These are phyloP conservation scores for Sicus ferrugineus DNA, from an alignment of 2,888 invertebrate species.

Conservation along the genomic window DNA sequence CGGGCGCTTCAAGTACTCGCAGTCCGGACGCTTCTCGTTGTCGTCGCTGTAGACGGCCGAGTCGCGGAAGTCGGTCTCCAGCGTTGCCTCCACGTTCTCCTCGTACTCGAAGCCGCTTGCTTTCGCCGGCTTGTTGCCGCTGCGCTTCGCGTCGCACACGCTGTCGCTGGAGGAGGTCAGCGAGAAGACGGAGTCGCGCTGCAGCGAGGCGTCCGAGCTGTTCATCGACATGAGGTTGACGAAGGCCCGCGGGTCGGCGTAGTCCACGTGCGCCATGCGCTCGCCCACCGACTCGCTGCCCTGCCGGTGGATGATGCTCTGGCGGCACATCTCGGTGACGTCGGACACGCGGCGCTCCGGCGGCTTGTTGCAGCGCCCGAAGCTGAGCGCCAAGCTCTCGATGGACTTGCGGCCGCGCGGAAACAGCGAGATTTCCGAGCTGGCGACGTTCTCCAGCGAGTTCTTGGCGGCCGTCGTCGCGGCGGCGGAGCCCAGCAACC, in stretches of 20 bases:
- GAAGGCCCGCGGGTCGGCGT: slow-evolving; percentile 81
- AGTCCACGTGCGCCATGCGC: slow-evolving; percentile 86
- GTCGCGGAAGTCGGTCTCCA: slow-evolving; percentile 77
- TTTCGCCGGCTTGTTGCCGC: slow-evolving; percentile 39
- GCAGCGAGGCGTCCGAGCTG: slow-evolving; percentile 53
- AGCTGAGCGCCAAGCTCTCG: slow-evolving; percentile 52
- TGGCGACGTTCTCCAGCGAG: slow-evolving; percentile 49
- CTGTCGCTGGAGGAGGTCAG: slow-evolving; percentile 64
- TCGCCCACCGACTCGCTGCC: slow-evolving; percentile 86
- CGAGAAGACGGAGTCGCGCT: slow-evolving; percentile 63
- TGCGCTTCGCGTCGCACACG: slow-evolving; percentile 54
- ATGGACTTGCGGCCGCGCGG: slow-evolving; percentile 55
- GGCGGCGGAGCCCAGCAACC: slow-evolving; percentile 50
- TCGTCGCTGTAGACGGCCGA: slow-evolving; percentile 84
- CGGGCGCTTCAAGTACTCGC: slow-evolving; percentile 43
- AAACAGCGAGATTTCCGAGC: slow-evolving; percentile 57
- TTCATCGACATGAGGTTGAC: slow-evolving; percentile 57
- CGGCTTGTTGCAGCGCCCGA: slow-evolving; percentile 54
- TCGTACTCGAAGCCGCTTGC: slow-evolving; percentile 76
- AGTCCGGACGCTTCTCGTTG: slow-evolving; percentile 58
- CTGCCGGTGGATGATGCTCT: slow-evolving; percentile 72
- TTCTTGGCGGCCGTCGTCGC: slow-evolving; percentile 38
- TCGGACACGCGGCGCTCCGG: slow-evolving; percentile 62
- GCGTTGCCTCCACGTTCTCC: slow-evolving; percentile 74
- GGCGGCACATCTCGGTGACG: slow-evolving; percentile 61